Percentiles rank a stretch among this genome's conserved stretches.
phyloP scores from a whole-genome alignment of 2,888 invertebrate species.

The Pandemis heparana region DNA sequence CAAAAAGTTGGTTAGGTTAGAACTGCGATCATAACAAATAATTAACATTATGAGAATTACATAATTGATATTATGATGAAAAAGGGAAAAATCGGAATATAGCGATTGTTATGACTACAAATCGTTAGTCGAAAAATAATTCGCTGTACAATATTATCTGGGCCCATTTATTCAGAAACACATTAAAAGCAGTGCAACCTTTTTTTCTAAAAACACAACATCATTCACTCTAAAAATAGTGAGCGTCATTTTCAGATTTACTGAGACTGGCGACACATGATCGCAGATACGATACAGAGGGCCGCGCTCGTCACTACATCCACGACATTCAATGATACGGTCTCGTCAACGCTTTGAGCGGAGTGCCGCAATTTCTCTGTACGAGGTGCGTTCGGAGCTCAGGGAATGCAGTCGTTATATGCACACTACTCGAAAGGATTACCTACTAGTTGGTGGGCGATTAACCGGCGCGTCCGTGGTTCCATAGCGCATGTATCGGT shows the following conservation, averaged over 20 bases:
- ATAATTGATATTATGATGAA: no score
- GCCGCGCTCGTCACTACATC: conserved; percentile 50
- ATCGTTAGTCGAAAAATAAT: no score
- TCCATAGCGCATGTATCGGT: conserved; percentile 68
- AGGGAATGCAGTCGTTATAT: conserved; percentile 75
- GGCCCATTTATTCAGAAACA: not conserved
- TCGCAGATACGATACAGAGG: conserved; percentile 13
- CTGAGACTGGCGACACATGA: conserved; percentile 31
- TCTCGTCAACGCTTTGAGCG: conserved; percentile 75
- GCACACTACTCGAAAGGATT: conserved; percentile 81
- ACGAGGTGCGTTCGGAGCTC: conserved; percentile 58
- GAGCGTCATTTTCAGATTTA: not conserved
- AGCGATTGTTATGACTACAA: no score
- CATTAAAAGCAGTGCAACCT: not conserved
- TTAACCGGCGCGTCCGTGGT: conserved; percentile 75
- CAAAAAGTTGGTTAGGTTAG: no score
- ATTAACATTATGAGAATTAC: no score
- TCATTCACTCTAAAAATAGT: not conserved
- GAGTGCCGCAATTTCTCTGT: conserved; percentile 74
- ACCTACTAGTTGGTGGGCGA: conserved; percentile 76
- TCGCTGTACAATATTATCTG: no score
- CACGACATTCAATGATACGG: conserved; percentile 73
- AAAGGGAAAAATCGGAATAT: no score
- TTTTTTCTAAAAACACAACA: not conserved
- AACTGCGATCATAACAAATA: no score